Conservation (phyloP, 2,888 invertebrate genomes). For the Aphelenchoides bicaudatus region DNA sequence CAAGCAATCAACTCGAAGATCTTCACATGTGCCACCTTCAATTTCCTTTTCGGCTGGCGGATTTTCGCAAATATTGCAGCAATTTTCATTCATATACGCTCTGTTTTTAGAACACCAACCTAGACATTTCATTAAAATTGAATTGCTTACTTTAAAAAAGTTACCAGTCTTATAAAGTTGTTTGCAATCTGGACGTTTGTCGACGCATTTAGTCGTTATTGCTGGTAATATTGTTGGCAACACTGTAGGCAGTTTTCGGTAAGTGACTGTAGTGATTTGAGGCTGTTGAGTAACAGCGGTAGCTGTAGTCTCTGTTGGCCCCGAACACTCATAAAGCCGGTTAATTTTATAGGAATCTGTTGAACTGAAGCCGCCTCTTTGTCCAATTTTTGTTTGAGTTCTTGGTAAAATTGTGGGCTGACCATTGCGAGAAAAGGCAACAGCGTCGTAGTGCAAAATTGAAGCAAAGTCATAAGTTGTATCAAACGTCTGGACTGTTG, state of each 20-base stretch:
- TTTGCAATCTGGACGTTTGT: conserved; percentile 54
- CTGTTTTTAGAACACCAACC: conserved; percentile 59
- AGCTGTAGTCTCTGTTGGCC: conserved; percentile 18
- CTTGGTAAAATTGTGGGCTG: conserved; percentile 58
- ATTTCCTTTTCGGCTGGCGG: neutral
- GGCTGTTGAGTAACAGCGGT: neutral
- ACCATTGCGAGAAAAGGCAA: conserved; percentile 57
- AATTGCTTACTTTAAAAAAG: neutral
- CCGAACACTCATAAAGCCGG: conserved; percentile 51
- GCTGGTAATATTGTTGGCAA: conserved; percentile 22
- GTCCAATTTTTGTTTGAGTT: conserved; percentile 51
- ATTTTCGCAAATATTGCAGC: conserved; percentile 47
- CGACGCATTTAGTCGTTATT: conserved; percentile 39
- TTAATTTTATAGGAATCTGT: conserved; percentile 58
- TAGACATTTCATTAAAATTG: conserved; percentile 21
- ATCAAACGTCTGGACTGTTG: too few relatives aligned
- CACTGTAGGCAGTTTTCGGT: conserved; percentile 2
- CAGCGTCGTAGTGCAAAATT: conserved; percentile 59
- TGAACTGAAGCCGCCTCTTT: conserved; percentile 54
- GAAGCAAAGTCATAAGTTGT: conserved; percentile 58
- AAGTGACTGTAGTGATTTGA: conserved; percentile 3
- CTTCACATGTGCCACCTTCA: conserved; percentile 43
- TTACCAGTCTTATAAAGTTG: conserved; percentile 50
- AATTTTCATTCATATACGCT: conserved; percentile 55
- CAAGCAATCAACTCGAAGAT: conserved; percentile 55